A percentile compares a stretch with the other conserved stretches of the same genome.
Conservation (phyloP, 1,140 invertebrate genomes). For the Saccostrea glomerata region DNA sequence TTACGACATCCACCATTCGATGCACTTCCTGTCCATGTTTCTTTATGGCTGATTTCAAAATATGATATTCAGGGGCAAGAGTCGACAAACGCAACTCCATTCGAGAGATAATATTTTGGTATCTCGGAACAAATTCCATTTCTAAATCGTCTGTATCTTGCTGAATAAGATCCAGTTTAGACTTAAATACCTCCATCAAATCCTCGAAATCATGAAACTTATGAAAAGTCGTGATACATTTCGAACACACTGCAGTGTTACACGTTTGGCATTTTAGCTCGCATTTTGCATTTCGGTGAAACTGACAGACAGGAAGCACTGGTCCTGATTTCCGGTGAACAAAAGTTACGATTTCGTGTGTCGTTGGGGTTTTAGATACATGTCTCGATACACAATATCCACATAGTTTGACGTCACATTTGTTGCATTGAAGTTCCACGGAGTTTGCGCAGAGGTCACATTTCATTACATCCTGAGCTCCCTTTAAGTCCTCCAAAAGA, state of each 20-base stretch:
- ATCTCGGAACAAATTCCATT: background rate
- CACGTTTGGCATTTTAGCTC: background rate
- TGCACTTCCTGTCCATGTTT: constrained; percentile 12
- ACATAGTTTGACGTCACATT: constrained; percentile 12
- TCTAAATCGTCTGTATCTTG: background rate
- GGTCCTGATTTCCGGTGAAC: background rate
- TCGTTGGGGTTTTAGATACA: background rate
- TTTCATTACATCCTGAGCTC: background rate
- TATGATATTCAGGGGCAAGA: background rate
- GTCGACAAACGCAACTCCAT: background rate
- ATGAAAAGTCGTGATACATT: constrained; percentile 2
- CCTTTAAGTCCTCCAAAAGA: background rate
- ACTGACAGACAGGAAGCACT: background rate
- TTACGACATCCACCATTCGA: constrained; percentile 30
- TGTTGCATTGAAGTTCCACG: constrained; percentile 17
- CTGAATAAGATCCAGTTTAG: constrained; percentile 9
- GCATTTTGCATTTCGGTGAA: constrained; percentile 5
- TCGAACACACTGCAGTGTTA: constrained; percentile 15
- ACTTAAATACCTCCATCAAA: constrained; percentile 25
- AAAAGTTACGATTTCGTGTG: constrained; percentile 10
- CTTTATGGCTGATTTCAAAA: constrained; percentile 14
- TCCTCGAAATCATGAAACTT: constrained; percentile 1
- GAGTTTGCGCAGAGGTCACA: constrained; percentile 16
- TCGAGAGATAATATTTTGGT: constrained; percentile 3
- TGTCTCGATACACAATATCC: background rate